phyloP scores from a whole-genome alignment of 2,888 invertebrate genomes.

The Agriopis leucophaearia region DNA sequence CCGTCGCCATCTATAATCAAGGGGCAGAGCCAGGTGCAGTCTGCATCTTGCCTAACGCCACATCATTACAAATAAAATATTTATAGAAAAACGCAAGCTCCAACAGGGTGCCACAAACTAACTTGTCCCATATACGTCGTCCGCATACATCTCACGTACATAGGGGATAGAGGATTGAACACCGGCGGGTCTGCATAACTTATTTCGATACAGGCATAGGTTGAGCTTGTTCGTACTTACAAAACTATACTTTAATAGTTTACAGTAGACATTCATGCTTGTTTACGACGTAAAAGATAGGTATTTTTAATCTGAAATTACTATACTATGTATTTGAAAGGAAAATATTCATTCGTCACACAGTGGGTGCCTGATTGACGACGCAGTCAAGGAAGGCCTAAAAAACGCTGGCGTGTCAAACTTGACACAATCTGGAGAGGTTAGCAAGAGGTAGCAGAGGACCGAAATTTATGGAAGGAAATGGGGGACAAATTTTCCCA shows the following conservation, averaged over 20 bases:
- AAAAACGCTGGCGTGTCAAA: too few species aligned
- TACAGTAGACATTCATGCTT: slow-evolving; percentile 53
- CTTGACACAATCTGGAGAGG: too few species aligned
- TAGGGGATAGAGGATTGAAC: slow-evolving; percentile 54
- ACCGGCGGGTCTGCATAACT: slow-evolving; percentile 67
- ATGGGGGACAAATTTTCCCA: too few species aligned
- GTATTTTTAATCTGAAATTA: slow-evolving; percentile 35
- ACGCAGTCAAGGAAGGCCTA: too few species aligned
- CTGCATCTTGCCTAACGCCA: slow-evolving; percentile 40
- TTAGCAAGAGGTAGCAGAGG: too few species aligned
- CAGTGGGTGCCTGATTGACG: too few species aligned
- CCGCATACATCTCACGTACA: slow-evolving; percentile 60
- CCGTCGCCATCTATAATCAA: slow-evolving; percentile 35
- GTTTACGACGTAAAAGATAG: slow-evolving; percentile 22
- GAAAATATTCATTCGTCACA: too few species aligned
- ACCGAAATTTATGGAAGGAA: too few species aligned
- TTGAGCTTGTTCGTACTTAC: slow-evolving; percentile 47
- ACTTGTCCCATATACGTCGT: slow-evolving; percentile 62
- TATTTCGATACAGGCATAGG: slow-evolving; percentile 62
- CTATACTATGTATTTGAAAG: too few species aligned
- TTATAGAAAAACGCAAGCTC: slow-evolving; percentile 53
- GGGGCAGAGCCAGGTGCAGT: slow-evolving; percentile 30
- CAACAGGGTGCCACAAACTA: slow-evolving; percentile 56
- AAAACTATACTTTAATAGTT: slow-evolving; percentile 63
- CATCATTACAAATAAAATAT: slow-evolving; percentile 55